These are phyloP conservation scores for Cephus sareptanus DNA, from an alignment of 2,888 invertebrate genomes.

Conservation along the genomic window DNA sequence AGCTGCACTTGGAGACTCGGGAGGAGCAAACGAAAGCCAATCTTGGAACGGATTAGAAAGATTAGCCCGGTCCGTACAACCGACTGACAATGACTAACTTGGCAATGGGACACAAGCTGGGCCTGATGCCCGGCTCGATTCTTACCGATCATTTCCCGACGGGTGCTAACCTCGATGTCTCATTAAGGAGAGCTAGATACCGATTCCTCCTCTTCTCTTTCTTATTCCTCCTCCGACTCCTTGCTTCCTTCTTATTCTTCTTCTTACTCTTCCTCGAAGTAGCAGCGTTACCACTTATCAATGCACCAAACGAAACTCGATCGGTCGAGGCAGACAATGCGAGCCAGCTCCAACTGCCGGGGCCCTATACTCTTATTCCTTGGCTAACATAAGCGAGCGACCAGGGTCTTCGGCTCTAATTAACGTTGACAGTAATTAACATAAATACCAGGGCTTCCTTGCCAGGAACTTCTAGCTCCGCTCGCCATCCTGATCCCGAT, in stretches of 20 bases:
- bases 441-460: constrained; percentile 61
- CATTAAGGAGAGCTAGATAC: constrained; percentile 47
- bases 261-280: constrained; percentile 38
- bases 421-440: constrained; percentile 65
- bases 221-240: constrained; percentile 5
- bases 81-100: neutral
- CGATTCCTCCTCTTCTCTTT: constrained; percentile 11
- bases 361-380: constrained; percentile 7
- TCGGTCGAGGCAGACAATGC: constrained; percentile 43
- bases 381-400: neutral
- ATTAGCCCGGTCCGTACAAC: neutral
- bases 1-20: neutral
- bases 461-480: constrained; percentile 34
- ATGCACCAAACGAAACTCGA: constrained; percentile 53
- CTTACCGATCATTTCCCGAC: constrained; percentile 9
- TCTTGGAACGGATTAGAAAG: neutral
- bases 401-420: constrained; percentile 51
- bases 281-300: constrained; percentile 51
- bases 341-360: neutral
- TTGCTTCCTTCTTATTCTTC: neutral
- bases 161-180: constrained; percentile 36
- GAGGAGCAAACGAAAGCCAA: neutral
- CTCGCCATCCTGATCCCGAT: constrained; percentile 8
- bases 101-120: neutral
- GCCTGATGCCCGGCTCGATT: neutral